Base-by-base conservation (phyloP, 2,888 invertebrate species). In the Danaus chrysippus region DNA sequence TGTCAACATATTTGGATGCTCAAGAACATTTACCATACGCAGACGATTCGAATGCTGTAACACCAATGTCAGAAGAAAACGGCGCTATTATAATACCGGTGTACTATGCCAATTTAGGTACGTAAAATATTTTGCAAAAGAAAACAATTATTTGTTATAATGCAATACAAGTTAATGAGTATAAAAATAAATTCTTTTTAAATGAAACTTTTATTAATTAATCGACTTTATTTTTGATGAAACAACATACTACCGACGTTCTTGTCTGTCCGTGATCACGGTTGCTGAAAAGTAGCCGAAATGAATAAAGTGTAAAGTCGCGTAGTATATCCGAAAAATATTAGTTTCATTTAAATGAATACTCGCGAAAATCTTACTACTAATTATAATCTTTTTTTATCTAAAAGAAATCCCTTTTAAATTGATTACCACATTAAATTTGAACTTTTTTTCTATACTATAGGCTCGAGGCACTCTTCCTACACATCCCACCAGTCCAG, bases 11-110 rank as follows among this genome's bases (percentile, higher is more conserved):
- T 92, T 93, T 98, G 86, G 98, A 97, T 85, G 97, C 96, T 73
- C 96, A 96, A 87, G 97, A 97, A 92, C 97, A 98, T 87, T 93
- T 99, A 80, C 98, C 98, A 64, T 99, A 97, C 84, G 98, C 98
- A 63, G 99, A 99, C 85, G 99, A 98, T 91, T 98, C 98, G 69
- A 97, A 97, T 81, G 98, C 98, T 70, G 98, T 98, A 65, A 99
- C 98, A 67, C 99, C 99, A 61, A 97, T 98, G 96, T 98, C 98
- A 70, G 98, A 98, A 91, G 98, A 98, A 90, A 98, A 97, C 87
- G 97, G 97, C 80, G 97, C 97, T 82, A 97, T 98, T 87, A 96
- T 98, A 78, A 96, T 97, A 77, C 97, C 97, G 64, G 95, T 96
- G 82, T 97, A 97, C 91, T 96, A 96, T 84, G 94, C 96, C 76